Base-by-base conservation (phyloP, 2,888 invertebrate genomes). In the Cephonodes hylas region DNA sequence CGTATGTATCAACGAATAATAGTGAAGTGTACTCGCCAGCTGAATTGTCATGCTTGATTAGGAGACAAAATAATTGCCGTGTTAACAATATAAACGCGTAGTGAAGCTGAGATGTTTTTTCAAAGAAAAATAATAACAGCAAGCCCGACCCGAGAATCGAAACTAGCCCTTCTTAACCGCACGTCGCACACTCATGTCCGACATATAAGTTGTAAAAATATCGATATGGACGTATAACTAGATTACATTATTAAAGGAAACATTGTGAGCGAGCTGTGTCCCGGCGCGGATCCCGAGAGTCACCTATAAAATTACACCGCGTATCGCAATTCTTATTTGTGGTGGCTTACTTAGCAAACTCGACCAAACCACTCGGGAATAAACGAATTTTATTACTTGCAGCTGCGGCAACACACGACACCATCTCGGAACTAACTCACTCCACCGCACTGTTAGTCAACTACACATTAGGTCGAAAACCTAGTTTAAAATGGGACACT, bases 281-380 rank as follows among this genome's bases (percentile, higher is more conserved):
- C 79, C 72, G 72, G 70, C 64, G 68, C 73, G 72, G 76, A 80
- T 86, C 86, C 87, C 87, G 79, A 71, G 84, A 84, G 84, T 76
- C 80, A 79, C 76, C 81, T 82, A 85, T 83, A 80, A 85, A 85
- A 85, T 85, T 83, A 83, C 82, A 77, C 67, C 76, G 76, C 74
- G 82, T 79, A 81, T 77, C 63, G 76, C 80, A 78, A 74, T 78
- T 85, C 77, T 84, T 82, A 85, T 88, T 87, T 85, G 83, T 77
- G 72, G 80, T 72, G 80, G 79, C 81, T 83, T 80, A 83, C 80
- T 82, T 77, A 79, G 79, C 76, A 78, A 83, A 84, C 83, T 80
- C 79, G 70, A 77, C 73, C 75, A 69, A 81, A 76, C 79, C 89
- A 79, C 83, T 74, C 67, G 87, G 83, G 89, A 79, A 81, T 84